Percentiles rank a stretch among this genome's conserved stretches.
Conservation (phyloP, 64 coral and sea anemone species). For the Montipora sp. region DNA sequence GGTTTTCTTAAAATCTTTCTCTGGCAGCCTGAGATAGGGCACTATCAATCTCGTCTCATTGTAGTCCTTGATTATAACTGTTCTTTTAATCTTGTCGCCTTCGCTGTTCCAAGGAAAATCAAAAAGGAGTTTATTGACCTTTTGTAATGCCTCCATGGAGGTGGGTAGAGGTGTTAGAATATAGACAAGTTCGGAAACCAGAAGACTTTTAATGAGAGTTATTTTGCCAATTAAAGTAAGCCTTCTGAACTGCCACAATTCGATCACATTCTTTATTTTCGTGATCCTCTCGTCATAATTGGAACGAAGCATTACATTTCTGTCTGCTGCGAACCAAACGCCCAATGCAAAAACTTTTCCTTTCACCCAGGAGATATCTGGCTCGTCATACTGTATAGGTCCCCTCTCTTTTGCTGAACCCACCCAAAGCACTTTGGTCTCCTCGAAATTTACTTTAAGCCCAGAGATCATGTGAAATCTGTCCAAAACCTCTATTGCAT, state of each 20-base stretch:
- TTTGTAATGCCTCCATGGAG: too few relatives aligned
- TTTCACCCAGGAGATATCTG: not conserved
- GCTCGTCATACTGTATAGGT: not conserved
- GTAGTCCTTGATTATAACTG: too few relatives aligned
- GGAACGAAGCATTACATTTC: slow-evolving; percentile 11
- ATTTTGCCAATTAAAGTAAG: not conserved
- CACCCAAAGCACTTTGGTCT: not conserved
- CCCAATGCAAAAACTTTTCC: not conserved
- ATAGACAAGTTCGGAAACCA: not conserved
- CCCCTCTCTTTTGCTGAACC: slow-evolving; percentile 8
- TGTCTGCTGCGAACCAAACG: not conserved
- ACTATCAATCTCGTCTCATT: too few relatives aligned
- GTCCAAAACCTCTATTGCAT: not conserved
- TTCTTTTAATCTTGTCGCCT: too few relatives aligned
- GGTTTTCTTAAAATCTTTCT: too few relatives aligned
- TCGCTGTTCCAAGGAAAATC: too few relatives aligned
- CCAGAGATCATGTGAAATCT: not conserved
- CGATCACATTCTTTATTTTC: slow-evolving; percentile 12
- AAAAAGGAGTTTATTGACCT: too few relatives aligned
- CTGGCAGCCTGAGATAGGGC: too few relatives aligned
- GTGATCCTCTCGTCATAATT: not conserved
- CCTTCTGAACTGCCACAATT: not conserved
- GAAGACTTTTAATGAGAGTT: not conserved
- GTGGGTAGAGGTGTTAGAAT: too few relatives aligned
- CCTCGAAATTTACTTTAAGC: not conserved